phyloP scores from a whole-genome alignment of 1,140 invertebrate species.

The Pseudachorutes palmiensis region DNA sequence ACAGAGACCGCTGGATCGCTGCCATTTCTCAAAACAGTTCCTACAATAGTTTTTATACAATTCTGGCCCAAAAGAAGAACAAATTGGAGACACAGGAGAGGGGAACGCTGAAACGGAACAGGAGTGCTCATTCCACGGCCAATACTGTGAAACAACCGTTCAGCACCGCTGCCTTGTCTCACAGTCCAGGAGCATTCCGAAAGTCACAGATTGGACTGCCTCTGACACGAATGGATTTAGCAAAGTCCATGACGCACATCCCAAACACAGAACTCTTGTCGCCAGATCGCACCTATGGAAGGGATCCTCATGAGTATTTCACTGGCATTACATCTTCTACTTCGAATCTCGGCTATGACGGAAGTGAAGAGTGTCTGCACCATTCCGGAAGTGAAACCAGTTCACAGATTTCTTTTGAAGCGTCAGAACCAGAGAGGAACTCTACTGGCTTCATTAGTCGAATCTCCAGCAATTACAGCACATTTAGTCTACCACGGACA shows the following conservation, averaged over 20 bases:
- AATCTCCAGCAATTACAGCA: not conserved
- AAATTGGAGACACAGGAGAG: conserved; percentile 1
- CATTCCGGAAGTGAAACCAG: not conserved
- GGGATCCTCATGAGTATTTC: conserved; percentile 31
- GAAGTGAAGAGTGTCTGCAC: not conserved
- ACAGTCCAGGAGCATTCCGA: conserved; percentile 10
- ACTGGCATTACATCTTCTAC: not conserved
- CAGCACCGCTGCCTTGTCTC: not conserved
- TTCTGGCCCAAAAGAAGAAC: conserved; percentile 24
- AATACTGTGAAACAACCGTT: not conserved
- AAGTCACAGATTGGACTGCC: conserved; percentile 34
- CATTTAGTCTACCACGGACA: not conserved
- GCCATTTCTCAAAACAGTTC: conserved; percentile 31
- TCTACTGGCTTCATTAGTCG: not conserved
- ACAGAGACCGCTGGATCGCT: conserved; percentile 25
- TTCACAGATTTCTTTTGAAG: not conserved
- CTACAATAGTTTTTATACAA: conserved; percentile 23
- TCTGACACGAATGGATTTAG: conserved; percentile 8
- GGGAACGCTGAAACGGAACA: not conserved
- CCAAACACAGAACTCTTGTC: conserved; percentile 5
- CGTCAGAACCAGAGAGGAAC: not conserved
- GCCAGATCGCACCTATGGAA: conserved; percentile 12
- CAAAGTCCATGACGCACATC: not conserved
- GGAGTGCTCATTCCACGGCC: not conserved
- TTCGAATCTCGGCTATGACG: conserved; percentile 4